These are phyloP conservation scores for Laspeyria flexula DNA, from an alignment of 2,888 invertebrate genomes.

Conservation along the genomic window DNA sequence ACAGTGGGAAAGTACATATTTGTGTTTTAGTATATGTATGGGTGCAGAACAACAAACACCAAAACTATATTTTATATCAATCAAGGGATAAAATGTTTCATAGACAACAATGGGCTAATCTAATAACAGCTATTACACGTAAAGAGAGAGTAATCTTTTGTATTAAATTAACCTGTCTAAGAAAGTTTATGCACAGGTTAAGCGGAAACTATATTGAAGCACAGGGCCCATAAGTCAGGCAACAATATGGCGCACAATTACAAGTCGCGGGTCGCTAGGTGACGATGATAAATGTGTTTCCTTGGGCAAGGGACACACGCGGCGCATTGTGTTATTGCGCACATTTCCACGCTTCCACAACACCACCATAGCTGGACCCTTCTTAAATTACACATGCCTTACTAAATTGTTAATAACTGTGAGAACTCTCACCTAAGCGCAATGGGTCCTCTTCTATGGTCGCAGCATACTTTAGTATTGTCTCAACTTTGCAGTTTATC, in stretches of 20 bases:
- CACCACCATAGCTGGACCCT: conserved; percentile 44
- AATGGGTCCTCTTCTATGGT: conserved; percentile 36
- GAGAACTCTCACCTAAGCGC: conserved; percentile 26
- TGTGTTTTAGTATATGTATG: too few species aligned
- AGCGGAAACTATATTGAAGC: conserved; percentile 72
- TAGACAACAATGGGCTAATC: too few species aligned
- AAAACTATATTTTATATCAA: too few species aligned
- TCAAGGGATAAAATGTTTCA: too few species aligned
- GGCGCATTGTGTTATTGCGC: conserved; percentile 53
- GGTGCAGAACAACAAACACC: too few species aligned
- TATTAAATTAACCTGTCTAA: conserved; percentile 30
- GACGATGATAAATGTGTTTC: conserved; percentile 83
- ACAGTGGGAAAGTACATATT: too few species aligned
- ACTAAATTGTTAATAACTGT: conserved; percentile 36
- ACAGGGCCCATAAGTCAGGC: conserved; percentile 75
- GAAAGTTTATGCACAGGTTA: conserved; percentile 48
- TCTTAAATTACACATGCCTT: conserved; percentile 29
- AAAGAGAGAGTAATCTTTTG: conserved; percentile 22
- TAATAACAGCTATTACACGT: background rate
- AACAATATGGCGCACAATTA: conserved; percentile 83
- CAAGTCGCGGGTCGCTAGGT: conserved; percentile 71
- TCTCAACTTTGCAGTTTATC: conserved; percentile 42
- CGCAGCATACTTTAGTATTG: conserved; percentile 30
- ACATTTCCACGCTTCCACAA: conserved; percentile 43
- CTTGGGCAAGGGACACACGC: conserved; percentile 71